Base-by-base conservation (phyloP, 2,888 invertebrate species). In the Pycnomerus fuliginosus region DNA sequence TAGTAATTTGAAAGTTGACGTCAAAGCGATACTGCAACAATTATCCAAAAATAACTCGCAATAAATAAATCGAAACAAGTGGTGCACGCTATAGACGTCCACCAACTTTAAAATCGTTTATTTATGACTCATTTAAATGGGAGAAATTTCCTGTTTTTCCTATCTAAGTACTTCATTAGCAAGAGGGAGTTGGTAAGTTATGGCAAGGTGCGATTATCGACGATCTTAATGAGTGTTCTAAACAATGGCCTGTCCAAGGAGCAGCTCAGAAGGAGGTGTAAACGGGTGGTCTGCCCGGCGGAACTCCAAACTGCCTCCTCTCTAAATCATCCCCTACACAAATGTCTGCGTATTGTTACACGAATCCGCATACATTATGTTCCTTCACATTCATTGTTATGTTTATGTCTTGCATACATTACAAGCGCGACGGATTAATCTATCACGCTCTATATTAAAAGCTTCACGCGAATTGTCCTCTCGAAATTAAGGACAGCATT, bases 121-220 rank as follows among this genome's bases (percentile, higher is more conserved):
- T 67, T 66, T 65, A 65, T 63, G 59, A 56, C 60, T 60, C 64
- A 61, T 64, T 66, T 65, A 62, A 66, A 59, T 64, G 56, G 56
- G 56, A 61, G 63, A 62, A 64, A 61, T 65, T 56, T 61, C 62
- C 53, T 54, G 41, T 50, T 52, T 55, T n/a, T 55, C 61, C 65
- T 64, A 67, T 65, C 65, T 61, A 62, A 66, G 65, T 61, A 63
- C 67, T 67, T 67, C 65, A 67, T 67, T 67, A 67, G 59, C 60
- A 54, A 54, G 54, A 50, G 51, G 55, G 60, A 56, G 55, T 54
- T 50, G 60, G 58, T 68, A 65, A 68, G 62, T 66, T 67, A 68
- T 65, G 56, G 65, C 61, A 57, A 56, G n/a, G 50, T 50, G 60
- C 60, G 65, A 66, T 67, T 68, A 68, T 68, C 68, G 65, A 55